These are phyloP conservation scores for Aphelocoma californica DNA, from an alignment of 2,797 vertebrate species.

Conservation along the genomic window DNA sequence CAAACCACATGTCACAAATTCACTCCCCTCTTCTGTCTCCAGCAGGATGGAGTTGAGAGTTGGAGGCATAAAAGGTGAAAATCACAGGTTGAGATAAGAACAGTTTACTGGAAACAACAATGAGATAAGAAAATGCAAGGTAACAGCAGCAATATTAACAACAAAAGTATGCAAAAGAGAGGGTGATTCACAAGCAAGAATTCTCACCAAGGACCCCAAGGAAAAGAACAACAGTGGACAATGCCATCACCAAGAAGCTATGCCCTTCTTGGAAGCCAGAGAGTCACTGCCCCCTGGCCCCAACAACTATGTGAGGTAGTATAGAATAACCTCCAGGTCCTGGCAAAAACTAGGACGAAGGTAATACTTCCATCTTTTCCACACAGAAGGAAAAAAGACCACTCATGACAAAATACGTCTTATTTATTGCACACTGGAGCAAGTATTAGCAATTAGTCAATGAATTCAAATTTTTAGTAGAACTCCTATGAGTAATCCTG, in stretches of 20 bases:
- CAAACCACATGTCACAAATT: neutral
- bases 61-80: neutral
- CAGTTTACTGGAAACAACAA: neutral
- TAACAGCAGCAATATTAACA: neutral
- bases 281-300: neutral
- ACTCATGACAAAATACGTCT: constrained; percentile 2
- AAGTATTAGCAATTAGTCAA: constrained; percentile 56
- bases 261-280: neutral
- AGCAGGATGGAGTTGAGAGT: neutral
- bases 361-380: neutral
- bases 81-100: neutral
- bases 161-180: neutral
- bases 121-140: neutral
- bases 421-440: constrained; percentile 9
- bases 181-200: neutral
- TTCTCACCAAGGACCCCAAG: neutral
- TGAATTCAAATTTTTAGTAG: neutral
- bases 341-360: neutral
- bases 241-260: neutral
- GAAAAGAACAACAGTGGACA: fast-evolving
- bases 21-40: fast-evolving
- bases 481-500: constrained; percentile 14
- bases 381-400: neutral
- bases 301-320: neutral
- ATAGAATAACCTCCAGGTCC: neutral